Evolutionary conservation across 2,888 invertebrate genomes (phyloP), one percentile per base, ranked within the genome.

Genomic region (Mylabris sibirica): DNA sequence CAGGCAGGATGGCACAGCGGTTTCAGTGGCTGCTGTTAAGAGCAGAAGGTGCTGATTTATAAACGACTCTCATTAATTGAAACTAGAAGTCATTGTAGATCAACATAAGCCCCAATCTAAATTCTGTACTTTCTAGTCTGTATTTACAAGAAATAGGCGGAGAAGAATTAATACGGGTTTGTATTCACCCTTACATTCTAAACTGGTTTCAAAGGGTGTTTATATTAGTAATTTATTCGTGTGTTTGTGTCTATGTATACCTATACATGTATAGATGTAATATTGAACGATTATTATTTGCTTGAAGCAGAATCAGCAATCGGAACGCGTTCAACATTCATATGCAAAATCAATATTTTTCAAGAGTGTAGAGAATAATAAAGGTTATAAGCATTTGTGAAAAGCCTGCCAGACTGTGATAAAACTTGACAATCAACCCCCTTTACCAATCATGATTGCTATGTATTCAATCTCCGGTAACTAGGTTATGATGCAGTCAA

Each of bases 321-420:
- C 72, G 75, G 70, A 75, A 74, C 72, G 71, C 67, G 67, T 72
- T 72, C 73, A 68, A 74, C 73, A 81, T 81, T 81, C 80, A 80
- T 78, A 80, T 81, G 80, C 79, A 79, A 77, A 81, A 81, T 82
- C 80, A 78, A 81, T 82, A 81, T 81, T 82, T 82, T 82, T 79
- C 79, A 80, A 53, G 24, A 57, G 77, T 78, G 78, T 77, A 77
- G 72, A 69, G 78, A 75, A 77, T 79, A 79, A 78, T 79, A 79
- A 78, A 79, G 75, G 77, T 72, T 77, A 76, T 76, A 74, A 77
- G 77, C 76, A 78, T 72, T 70, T 60, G 74, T 72, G 73, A 72
- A 74, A 75, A 75, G 78, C 76, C 57, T 78, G 79, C 74, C 74
- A 75, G 75, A 75, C 74, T 74, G 74, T 79, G 81, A 82, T 82